Percentiles rank a stretch among this genome's conserved stretches.
Conservation (phyloP, 2,113 vertebrate species). For the Nanorana parkeri region DNA sequence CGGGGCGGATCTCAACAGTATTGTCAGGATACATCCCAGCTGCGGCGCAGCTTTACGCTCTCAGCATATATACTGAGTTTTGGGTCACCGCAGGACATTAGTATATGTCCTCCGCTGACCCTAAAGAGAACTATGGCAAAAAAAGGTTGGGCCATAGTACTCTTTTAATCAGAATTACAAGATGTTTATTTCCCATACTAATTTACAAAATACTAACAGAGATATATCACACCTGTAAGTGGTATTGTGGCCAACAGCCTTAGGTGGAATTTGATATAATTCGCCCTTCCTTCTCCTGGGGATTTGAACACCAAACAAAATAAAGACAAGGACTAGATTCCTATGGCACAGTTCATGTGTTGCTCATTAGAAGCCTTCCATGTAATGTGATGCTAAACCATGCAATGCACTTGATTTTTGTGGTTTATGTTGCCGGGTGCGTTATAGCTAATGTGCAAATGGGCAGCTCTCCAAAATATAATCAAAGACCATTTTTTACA, state of each 20-base stretch:
- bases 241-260: neutral
- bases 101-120: no score
- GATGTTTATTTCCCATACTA: slow-evolving; percentile 57
- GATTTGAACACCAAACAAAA: neutral
- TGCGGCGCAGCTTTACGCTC: no score
- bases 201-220: neutral
- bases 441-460: no score
- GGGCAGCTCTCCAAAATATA: no score
- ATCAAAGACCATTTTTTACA: no score
- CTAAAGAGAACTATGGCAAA: no score
- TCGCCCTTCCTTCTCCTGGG: neutral
- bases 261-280: neutral
- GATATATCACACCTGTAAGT: neutral
- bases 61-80: no score
- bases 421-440: neutral
- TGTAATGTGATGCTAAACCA: neutral
- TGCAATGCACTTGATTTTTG: neutral
- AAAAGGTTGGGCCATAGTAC: no score
- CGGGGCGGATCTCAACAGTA: no score
- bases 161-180: slow-evolving; percentile 63
- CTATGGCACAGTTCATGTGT: neutral
- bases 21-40: no score
- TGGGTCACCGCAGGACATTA: no score
- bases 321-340: neutral
- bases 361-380: neutral